Evolutionary conservation across 2,888 invertebrate genomes (phyloP).

Genomic region (Tillus elongatus): DNA sequence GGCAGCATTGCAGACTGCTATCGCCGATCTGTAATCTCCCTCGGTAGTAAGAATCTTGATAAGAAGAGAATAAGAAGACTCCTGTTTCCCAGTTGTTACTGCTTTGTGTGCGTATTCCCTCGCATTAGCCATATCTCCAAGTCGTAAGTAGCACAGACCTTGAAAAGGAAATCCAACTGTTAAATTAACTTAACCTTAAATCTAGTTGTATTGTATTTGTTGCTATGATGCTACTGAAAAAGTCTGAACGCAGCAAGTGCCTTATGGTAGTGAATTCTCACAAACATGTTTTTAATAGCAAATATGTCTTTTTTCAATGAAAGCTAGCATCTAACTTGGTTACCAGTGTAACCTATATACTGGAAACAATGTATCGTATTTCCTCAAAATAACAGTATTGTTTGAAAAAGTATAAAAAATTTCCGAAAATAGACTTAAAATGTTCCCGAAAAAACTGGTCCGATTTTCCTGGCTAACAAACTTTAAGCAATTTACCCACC

Average conservation of each 20-base stretch:
- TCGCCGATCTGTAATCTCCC: constrained; percentile 59
- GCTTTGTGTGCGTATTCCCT: constrained; percentile 65
- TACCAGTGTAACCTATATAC: too few species aligned
- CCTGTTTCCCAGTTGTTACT: constrained; percentile 62
- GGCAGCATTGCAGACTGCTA: constrained; percentile 61
- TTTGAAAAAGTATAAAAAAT: too few species aligned
- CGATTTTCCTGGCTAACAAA: too few species aligned
- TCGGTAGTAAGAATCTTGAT: constrained; percentile 59
- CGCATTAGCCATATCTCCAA: constrained; percentile 60
- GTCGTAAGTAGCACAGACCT: constrained; percentile 16
- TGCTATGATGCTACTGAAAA: too few species aligned
- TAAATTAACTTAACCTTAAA: not conserved
- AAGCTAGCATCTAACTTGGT: too few species aligned
- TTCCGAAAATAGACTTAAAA: too few species aligned
- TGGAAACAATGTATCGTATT: too few species aligned
- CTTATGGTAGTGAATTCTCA: not conserved
- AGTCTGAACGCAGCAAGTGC: too few species aligned
- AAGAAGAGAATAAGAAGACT: constrained; percentile 61
- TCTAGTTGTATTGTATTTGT: not conserved
- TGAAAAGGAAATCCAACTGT: not conserved
- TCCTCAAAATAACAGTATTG: too few species aligned
- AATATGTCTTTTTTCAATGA: too few species aligned
- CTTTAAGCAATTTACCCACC: too few species aligned
- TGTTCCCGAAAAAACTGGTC: too few species aligned
- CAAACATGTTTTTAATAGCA: not conserved